Conservation (phyloP, 1,140 invertebrate genomes). For the Drusus annulatus region DNA sequence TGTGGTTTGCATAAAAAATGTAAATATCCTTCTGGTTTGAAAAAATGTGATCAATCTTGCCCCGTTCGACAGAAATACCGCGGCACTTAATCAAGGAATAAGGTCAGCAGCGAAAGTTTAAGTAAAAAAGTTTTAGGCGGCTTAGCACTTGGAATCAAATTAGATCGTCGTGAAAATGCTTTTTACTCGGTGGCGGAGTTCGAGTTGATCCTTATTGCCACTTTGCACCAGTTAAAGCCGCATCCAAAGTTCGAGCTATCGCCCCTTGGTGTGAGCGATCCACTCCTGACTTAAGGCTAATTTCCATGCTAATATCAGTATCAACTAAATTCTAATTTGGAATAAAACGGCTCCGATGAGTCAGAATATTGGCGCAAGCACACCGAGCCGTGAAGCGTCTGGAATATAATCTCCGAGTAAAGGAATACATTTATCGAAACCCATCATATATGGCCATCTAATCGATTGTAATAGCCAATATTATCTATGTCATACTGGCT, state of each 20-base stretch:
- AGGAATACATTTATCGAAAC: too few relatives aligned
- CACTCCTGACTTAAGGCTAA: conserved; percentile 45
- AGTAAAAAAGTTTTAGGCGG: too few relatives aligned
- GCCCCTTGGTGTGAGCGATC: conserved; percentile 39
- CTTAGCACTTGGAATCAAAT: not conserved
- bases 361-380: conserved; percentile 42
- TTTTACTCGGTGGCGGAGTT: not conserved
- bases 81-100: conserved; percentile 15
- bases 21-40: conserved; percentile 29
- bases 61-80: conserved; percentile 34
- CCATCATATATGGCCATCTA: too few relatives aligned
- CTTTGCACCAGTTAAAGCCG: conserved; percentile 37
- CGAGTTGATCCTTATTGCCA: conserved; percentile 21
- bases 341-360: conserved; percentile 46
- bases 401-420: too few relatives aligned
- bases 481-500: too few relatives aligned
- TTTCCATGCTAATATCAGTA: conserved; percentile 52
- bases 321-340: conserved; percentile 52
- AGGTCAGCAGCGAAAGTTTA: not conserved
- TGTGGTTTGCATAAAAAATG: conserved; percentile 41
- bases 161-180: not conserved
- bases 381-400: too few relatives aligned
- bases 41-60: conserved; percentile 41
- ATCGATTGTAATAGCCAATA: too few relatives aligned
- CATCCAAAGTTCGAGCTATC: conserved; percentile 13